Evolutionary conservation across 2,888 invertebrate species (phyloP).

Genomic region (Athrips mouffetella): DNA sequence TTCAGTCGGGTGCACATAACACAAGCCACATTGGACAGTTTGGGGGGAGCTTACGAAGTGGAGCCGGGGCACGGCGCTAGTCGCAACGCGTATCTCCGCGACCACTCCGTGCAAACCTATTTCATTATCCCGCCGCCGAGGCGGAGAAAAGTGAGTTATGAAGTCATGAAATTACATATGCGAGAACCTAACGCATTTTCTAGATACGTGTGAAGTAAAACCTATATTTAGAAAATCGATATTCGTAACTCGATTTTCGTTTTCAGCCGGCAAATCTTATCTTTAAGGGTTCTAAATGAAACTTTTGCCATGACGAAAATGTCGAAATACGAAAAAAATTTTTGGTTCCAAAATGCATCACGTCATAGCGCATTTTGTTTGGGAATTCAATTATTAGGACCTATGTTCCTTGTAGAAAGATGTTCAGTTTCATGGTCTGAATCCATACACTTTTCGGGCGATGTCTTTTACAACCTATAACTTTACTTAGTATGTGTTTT

Average conservation of each 20-base stretch:
- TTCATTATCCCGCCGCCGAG: slow-evolving; percentile 93
- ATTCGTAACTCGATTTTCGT: too few relatives aligned
- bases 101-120: slow-evolving; percentile 91
- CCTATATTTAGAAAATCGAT: neutral
- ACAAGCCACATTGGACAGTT: slow-evolving; percentile 89
- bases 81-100: slow-evolving; percentile 88
- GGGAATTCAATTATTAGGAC: too few relatives aligned
- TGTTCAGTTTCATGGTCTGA: too few relatives aligned
- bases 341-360: too few relatives aligned
- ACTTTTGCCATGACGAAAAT: too few relatives aligned
- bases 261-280: too few relatives aligned
- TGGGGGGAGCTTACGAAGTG: slow-evolving; percentile 93
- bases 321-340: too few relatives aligned
- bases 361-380: too few relatives aligned
- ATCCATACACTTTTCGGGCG: too few relatives aligned
- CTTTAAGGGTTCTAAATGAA: too few relatives aligned
- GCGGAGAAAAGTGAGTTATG: slow-evolving; percentile 86
- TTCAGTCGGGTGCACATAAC: slow-evolving; percentile 89
- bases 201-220: slow-evolving; percentile 1
- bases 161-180: neutral
- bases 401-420: too few relatives aligned
- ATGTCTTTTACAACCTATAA: neutral
- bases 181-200: neutral
- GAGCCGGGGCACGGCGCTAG: slow-evolving; percentile 92
- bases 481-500: neutral